Conservation (phyloP, 1,140 invertebrate genomes). For the Phocides pigmalion region DNA sequence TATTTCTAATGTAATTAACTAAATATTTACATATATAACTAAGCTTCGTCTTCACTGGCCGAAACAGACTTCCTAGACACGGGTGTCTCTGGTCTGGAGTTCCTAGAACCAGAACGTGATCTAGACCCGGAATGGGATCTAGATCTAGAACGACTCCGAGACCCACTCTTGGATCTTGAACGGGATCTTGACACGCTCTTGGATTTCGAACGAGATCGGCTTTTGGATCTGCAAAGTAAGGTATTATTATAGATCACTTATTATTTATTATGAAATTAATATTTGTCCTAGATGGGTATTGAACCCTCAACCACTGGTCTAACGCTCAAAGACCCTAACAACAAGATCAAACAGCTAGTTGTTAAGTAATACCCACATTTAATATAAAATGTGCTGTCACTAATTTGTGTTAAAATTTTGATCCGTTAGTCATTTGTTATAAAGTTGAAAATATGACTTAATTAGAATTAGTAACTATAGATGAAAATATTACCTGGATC, state of each 20-base stretch:
- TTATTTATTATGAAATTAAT: too few species aligned
- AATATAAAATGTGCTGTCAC: too few species aligned
- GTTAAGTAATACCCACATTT: too few species aligned
- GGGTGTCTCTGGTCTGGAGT: conserved; percentile 80
- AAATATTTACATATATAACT: conserved; percentile 29
- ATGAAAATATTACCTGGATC: conserved; percentile 44
- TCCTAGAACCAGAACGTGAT: conserved; percentile 63
- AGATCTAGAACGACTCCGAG: conserved; percentile 62
- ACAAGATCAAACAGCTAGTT: too few species aligned
- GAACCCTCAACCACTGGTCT: too few species aligned
- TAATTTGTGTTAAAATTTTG: too few species aligned
- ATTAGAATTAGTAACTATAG: not conserved
- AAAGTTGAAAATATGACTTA: not conserved
- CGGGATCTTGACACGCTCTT: conserved; percentile 71
- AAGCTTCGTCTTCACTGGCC: conserved; percentile 81
- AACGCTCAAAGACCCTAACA: too few species aligned
- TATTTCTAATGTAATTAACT: too few species aligned
- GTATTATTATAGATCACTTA: not conserved
- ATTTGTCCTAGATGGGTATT: too few species aligned
- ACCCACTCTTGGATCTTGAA: conserved; percentile 62
- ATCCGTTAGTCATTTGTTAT: not conserved
- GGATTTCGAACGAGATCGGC: conserved; percentile 65
- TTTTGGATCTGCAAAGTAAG: conserved; percentile 51
- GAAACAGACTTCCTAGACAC: conserved; percentile 82
- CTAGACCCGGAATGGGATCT: conserved; percentile 61